A percentile compares a stretch with the other conserved stretches of the same genome.
phyloP scores from a whole-genome alignment of 2,888 invertebrate species.

The Mythimna ferrago region DNA sequence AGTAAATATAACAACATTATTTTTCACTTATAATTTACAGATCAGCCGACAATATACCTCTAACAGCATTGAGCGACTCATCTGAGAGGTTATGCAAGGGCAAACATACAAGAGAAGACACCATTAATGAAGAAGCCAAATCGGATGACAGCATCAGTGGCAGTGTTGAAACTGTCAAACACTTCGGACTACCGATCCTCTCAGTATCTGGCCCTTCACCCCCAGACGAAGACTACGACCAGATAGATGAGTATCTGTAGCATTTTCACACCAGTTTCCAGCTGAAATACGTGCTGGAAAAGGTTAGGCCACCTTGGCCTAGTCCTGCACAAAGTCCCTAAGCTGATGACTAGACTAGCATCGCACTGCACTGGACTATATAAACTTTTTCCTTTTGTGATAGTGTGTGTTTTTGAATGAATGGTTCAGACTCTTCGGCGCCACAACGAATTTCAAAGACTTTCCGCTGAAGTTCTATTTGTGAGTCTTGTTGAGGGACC shows the following conservation, averaged over 20 bases:
- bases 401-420: conserved; percentile 67
- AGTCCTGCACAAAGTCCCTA: conserved; percentile 85
- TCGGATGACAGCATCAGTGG: conserved; percentile 83
- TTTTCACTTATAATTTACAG: conserved; percentile 67
- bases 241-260: conserved; percentile 92
- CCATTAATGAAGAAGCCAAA: conserved; percentile 87
- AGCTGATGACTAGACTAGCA: conserved; percentile 72
- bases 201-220: conserved; percentile 95
- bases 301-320: conserved; percentile 86
- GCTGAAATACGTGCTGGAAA: conserved; percentile 89
- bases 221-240: conserved; percentile 93
- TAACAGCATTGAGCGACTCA: conserved; percentile 87
- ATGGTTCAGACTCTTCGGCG: conserved; percentile 65
- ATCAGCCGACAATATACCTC: conserved; percentile 88
- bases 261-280: conserved; percentile 89
- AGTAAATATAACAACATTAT: neutral
- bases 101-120: conserved; percentile 84
- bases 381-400: conserved; percentile 70
- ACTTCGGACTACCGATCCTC: conserved; percentile 94
- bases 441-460: conserved; percentile 79
- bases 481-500: conserved; percentile 87
- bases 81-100: conserved; percentile 88
- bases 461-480: conserved; percentile 70
- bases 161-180: conserved; percentile 89
- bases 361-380: conserved; percentile 74